phyloP scores from a whole-genome alignment of 2,888 invertebrate genomes.

The Sisyra terminalis region DNA sequence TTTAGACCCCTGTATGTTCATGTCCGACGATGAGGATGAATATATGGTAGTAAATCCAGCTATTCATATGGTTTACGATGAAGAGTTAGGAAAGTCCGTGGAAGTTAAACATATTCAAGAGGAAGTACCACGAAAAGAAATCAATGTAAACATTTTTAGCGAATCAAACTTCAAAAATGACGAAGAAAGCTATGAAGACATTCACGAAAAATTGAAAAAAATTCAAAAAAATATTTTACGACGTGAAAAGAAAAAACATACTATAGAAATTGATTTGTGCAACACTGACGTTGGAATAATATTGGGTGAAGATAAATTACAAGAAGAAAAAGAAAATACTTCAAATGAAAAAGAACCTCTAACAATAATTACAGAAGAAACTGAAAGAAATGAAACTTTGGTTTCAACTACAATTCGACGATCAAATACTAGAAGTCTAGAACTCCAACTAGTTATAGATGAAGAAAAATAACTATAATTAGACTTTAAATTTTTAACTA shows the following conservation, averaged over 20 bases:
- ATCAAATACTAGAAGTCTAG: background rate
- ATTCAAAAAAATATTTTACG: slow-evolving; percentile 3
- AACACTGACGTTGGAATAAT: background rate
- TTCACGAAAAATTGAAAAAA: slow-evolving; percentile 2
- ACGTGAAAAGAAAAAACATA: background rate
- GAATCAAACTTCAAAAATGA: background rate
- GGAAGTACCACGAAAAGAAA: background rate
- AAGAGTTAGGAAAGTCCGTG: background rate
- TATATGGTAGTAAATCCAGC: background rate
- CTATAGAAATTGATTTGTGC: background rate
- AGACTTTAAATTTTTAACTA: background rate
- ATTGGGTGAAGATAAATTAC: background rate
- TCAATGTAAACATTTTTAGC: background rate
- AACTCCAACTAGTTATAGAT: slow-evolving; percentile 1
- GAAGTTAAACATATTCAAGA: background rate
- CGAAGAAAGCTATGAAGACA: background rate
- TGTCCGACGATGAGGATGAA: too few species aligned
- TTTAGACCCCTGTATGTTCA: too few species aligned
- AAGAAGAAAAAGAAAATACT: too few species aligned
- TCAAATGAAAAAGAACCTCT: background rate
- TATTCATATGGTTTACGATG: slow-evolving; percentile 1
- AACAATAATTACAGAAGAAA: background rate
- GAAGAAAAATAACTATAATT: background rate
- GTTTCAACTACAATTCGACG: background rate
- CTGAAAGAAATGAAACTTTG: background rate